Percentiles rank a stretch among this genome's conserved stretches.
These are phyloP conservation scores for Platycheirus rosarum DNA, from an alignment of 2,888 invertebrate species.

Conservation along the genomic window DNA sequence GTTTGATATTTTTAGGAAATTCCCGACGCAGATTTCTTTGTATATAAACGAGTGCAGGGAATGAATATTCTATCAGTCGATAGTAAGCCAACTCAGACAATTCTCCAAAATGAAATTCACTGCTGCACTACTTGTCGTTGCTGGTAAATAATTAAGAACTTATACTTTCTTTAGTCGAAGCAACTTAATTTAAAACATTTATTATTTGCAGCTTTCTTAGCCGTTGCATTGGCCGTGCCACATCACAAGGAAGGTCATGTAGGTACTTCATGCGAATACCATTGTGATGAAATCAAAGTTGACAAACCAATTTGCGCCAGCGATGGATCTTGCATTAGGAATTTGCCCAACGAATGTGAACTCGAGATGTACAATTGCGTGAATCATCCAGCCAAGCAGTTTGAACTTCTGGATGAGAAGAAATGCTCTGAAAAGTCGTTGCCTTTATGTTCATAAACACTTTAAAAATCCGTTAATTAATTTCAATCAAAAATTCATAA, in stretches of 20 bases:
- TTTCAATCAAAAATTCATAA: no score
- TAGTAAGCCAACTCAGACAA: no score
- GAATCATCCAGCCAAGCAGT: constrained; percentile 76
- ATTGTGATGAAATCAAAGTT: not conserved
- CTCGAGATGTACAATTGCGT: constrained; percentile 78
- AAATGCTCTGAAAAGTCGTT: constrained; percentile 64
- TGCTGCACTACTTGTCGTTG: not conserved
- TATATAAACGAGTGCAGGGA: not conserved
- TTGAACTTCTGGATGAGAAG: constrained; percentile 76
- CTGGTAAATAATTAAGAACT: constrained; percentile 1
- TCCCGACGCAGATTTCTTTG: not conserved
- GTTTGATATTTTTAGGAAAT: not conserved
- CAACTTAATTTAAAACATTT: not conserved
- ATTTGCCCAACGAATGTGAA: constrained; percentile 79
- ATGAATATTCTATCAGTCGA: not conserved
- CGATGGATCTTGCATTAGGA: constrained; percentile 78
- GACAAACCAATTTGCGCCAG: constrained; percentile 77
- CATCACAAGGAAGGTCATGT: constrained; percentile 30
- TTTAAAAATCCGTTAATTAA: no score
- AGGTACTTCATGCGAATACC: constrained; percentile 11
- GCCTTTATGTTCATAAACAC: constrained; percentile 1
- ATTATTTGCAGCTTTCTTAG: constrained; percentile 2
- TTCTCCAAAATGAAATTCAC: constrained; percentile 10
- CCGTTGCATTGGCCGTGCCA: constrained; percentile 2
- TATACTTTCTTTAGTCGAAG: not conserved